Evolutionary conservation across 1,140 invertebrate genomes (phyloP).

Genomic region (Nasonia giraulti): DNA sequence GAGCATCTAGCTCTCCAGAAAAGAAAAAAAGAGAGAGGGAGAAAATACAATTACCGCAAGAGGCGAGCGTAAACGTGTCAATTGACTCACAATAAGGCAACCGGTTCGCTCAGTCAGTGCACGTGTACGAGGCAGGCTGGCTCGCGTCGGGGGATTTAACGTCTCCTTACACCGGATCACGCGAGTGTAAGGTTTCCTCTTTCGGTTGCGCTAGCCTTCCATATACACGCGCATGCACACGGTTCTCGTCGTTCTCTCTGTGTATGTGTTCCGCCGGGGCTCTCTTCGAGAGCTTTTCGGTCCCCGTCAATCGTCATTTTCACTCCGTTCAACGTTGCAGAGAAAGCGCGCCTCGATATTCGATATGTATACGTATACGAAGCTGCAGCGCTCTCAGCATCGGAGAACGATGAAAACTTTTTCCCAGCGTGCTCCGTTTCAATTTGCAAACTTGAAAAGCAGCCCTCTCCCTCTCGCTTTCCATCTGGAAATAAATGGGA

Average conservation of each 20-base stretch:
- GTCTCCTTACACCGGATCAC: constrained; percentile 37
- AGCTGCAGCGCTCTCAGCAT: too few relatives aligned
- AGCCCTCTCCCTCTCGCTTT: background rate
- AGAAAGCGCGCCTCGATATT: background rate
- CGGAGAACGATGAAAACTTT: background rate
- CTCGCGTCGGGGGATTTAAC: constrained; percentile 25
- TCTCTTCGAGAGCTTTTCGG: background rate
- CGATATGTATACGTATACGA: background rate
- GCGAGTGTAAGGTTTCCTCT: constrained; percentile 46
- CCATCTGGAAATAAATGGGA: background rate
- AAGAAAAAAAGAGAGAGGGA: background rate
- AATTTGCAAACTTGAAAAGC: background rate
- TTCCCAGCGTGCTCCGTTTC: background rate
- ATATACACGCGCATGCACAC: constrained; percentile 33
- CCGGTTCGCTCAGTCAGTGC: background rate
- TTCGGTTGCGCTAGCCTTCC: background rate
- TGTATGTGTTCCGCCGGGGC: background rate
- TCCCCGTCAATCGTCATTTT: background rate
- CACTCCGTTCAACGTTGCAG: background rate
- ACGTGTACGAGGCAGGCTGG: background rate
- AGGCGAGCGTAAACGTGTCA: background rate
- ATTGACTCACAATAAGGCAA: background rate
- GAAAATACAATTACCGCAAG: background rate
- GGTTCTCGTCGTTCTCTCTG: background rate
- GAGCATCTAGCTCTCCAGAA: too few relatives aligned